Percentiles rank a stretch among this genome's conserved stretches.
These are phyloP conservation scores for Rhinella marina DNA, from an alignment of 2,797 vertebrate genomes.

Conservation along the genomic window DNA sequence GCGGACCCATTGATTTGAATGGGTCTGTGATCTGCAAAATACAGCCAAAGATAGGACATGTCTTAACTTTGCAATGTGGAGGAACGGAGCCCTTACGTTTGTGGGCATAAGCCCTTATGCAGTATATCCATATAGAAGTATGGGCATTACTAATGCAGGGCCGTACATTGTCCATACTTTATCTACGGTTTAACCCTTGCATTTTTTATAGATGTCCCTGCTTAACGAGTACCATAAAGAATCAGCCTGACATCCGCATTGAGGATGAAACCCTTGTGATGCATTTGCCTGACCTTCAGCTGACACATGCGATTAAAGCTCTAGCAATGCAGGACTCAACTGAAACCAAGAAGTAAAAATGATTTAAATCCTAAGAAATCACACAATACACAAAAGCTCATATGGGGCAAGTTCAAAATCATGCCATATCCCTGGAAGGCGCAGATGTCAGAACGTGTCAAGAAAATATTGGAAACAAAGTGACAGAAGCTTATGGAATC, in stretches of 20 bases:
- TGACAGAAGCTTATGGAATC: conserved; percentile 23
- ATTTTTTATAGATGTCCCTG: background rate
- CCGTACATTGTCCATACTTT: too few relatives aligned
- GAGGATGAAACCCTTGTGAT: too few relatives aligned
- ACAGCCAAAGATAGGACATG: too few relatives aligned
- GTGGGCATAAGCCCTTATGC: too few relatives aligned
- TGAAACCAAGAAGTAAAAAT: background rate
- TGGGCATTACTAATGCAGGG: too few relatives aligned
- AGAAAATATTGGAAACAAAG: background rate
- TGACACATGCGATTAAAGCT: background rate
- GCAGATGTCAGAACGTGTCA: background rate
- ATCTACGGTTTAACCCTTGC: too few relatives aligned
- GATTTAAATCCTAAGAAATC: background rate
- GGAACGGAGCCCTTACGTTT: too few relatives aligned
- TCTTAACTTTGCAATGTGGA: too few relatives aligned
- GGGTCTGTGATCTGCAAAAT: too few relatives aligned
- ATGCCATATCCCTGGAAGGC: background rate
- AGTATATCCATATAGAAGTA: too few relatives aligned
- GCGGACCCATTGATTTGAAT: too few relatives aligned
- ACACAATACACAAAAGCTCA: background rate
- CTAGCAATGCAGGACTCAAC: background rate
- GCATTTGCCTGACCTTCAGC: background rate
- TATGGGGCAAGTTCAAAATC: background rate
- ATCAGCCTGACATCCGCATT: background rate
- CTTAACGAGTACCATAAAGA: background rate